phyloP scores from a whole-genome alignment of 2,888 invertebrate genomes.

The Noctuana brunneofusca region DNA sequence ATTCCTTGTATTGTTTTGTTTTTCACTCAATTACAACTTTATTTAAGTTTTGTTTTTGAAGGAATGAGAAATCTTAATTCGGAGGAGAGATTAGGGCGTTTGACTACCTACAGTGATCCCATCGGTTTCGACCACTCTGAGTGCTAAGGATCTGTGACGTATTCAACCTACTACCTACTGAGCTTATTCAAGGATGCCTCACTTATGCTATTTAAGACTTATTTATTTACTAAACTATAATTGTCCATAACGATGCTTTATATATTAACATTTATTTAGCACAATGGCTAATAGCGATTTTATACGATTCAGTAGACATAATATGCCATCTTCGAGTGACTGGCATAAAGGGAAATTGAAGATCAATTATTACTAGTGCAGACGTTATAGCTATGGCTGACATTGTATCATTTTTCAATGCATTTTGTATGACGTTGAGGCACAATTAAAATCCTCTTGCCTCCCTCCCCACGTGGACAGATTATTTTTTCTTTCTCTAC shows the following conservation, averaged over 20 bases:
- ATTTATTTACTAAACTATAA: too few species aligned
- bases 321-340: not conserved
- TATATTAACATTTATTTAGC: too few species aligned
- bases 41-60: not conserved
- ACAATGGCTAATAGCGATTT: too few species aligned
- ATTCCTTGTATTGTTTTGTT: not conserved
- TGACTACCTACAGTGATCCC: too few species aligned
- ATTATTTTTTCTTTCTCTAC: slow-evolving; percentile 60
- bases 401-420: slow-evolving; percentile 28
- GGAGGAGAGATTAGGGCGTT: not conserved
- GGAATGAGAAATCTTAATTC: not conserved
- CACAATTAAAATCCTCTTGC: slow-evolving; percentile 31
- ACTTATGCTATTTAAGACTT: too few species aligned
- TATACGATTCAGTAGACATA: too few species aligned
- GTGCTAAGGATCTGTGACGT: too few species aligned
- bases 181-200: too few species aligned
- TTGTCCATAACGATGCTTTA: too few species aligned
- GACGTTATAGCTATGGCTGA: slow-evolving; percentile 9
- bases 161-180: too few species aligned
- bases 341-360: not conserved
- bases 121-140: too few species aligned
- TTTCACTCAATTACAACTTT: not conserved
- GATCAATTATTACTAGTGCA: not conserved
- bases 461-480: slow-evolving; percentile 32
- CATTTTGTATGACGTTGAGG: slow-evolving; percentile 32